Evolutionary conservation across 2,888 invertebrate genomes (phyloP), one percentile per base, ranked within the genome.

Genomic region (Ochlodes sylvanus): DNA sequence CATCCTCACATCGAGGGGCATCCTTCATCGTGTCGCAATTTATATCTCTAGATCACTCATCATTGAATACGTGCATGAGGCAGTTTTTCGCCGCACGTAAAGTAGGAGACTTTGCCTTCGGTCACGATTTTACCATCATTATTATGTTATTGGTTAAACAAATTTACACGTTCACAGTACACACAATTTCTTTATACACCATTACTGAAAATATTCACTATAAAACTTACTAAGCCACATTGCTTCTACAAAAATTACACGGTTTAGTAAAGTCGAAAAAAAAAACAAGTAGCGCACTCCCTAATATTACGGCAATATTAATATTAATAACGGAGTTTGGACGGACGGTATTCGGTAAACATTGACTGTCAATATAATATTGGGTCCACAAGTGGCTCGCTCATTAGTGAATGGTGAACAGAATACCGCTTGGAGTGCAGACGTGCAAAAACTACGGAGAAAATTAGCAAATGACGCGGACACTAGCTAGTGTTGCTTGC

Each of bases 1-100:
- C 95, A 80, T 96, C 96, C 77, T 96, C 95, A 86, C 97, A 97
- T 75, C 96, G 95, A 71, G 95, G 95, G 75, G 95, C 92, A 75
- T 95, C 95, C 82, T 95, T 95, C 95, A 95, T 95, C 54, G 67
- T 85, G 2, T 21, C 1, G 0, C 34, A 32, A 15, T 10, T n/a
- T 27, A 21, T 27, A 27, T 21, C 21, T 17, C 14, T 34, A 41
- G 7, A 38, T 17, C 56, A 19, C 17, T 56, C 41, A 52, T 52
- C 12, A 52, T 52, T 27, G 52, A 21, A 52, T n/a, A n/a, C 52
- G 52, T 52, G 21, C 21, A 14, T 52, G 2, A 12, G 2, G 12
- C 6, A 19, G 52, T 52, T 27, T 27, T 21, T 38, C 47, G 54
- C 41, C 55, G 14, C 34, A 15, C 15, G 12, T 63, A 19, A 57